Evolutionary conservation across 1,140 invertebrate species (phyloP).

Genomic region (Polypedilum vanderplanki): DNA sequence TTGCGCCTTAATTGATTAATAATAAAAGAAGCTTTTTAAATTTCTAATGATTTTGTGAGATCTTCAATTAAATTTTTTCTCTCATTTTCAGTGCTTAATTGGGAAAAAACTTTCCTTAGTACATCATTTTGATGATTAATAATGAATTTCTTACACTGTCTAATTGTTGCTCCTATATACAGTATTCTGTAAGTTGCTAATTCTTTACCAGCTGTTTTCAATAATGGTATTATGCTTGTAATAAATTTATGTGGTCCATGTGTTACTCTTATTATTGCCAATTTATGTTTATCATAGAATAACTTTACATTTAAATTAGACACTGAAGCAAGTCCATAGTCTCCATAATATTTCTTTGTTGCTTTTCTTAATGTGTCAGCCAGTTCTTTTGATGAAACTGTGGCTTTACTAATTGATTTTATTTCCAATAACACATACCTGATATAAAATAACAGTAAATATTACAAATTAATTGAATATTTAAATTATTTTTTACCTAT

Average conservation of each 20-base stretch:
- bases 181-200: conserved; percentile 56
- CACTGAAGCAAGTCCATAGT: conserved; percentile 60
- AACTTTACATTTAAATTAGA: conserved; percentile 66
- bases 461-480: conserved; percentile 36
- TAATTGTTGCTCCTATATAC: conserved; percentile 68
- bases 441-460: conserved; percentile 35
- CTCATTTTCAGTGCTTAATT: conserved; percentile 45
- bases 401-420: conserved; percentile 39
- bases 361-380: conserved; percentile 49
- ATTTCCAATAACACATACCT: conserved; percentile 61
- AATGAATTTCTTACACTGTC: conserved; percentile 67
- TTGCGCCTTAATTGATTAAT: background rate
- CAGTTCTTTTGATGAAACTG: conserved; percentile 50
- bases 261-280: conserved; percentile 59
- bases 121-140: conserved; percentile 53
- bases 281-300: conserved; percentile 64
- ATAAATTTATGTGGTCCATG: conserved; percentile 67
- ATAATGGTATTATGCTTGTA: conserved; percentile 56
- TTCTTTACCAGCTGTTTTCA: conserved; percentile 53
- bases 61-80: conserved; percentile 50
- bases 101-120: background rate
- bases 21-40: background rate
- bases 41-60: background rate
- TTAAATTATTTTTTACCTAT: conserved; percentile 47
- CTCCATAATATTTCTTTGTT: conserved; percentile 63